Conservation (phyloP, 1,140 invertebrate genomes). For the Aleiodes sp. region DNA sequence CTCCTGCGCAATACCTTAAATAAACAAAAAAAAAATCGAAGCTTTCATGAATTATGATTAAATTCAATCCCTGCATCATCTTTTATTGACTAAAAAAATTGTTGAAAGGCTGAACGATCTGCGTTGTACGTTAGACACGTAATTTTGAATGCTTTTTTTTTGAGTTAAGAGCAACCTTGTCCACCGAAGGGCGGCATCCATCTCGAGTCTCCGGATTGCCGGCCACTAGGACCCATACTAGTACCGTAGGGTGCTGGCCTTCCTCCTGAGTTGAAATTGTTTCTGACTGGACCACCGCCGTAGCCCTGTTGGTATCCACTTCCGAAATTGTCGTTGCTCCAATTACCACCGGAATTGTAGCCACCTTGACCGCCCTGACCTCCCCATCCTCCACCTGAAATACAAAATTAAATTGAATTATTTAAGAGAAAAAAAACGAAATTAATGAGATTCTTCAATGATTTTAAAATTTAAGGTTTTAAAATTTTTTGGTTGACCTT, state of each 20-base stretch:
- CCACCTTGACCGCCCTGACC: slow-evolving; percentile 67
- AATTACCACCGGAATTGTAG: slow-evolving; percentile 68
- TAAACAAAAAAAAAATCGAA: no score
- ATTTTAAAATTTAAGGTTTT: no score
- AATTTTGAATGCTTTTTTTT: slow-evolving; percentile 14
- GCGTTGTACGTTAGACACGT: not conserved
- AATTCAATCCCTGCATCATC: no score
- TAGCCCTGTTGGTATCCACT: slow-evolving; percentile 80
- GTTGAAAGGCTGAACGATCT: not conserved
- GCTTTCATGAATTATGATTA: no score
- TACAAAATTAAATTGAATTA: slow-evolving; percentile 16
- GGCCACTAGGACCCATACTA: slow-evolving; percentile 54
- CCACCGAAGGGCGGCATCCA: slow-evolving; percentile 50
- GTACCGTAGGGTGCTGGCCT: slow-evolving; percentile 74
- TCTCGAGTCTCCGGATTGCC: slow-evolving; percentile 51
- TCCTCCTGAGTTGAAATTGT: slow-evolving; percentile 73
- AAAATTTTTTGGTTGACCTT: no score
- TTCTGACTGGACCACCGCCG: slow-evolving; percentile 74
- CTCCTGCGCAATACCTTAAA: no score
- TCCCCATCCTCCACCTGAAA: slow-evolving; percentile 58
- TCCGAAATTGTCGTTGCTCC: slow-evolving; percentile 74
- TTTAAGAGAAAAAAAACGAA: not conserved
- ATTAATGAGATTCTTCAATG: not conserved
- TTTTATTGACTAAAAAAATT: not conserved
- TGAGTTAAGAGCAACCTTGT: slow-evolving; percentile 48